Evolutionary conservation across 2,113 vertebrate genomes (phyloP), one percentile per base, ranked within the genome.

Genomic region (Rana temporaria): DNA sequence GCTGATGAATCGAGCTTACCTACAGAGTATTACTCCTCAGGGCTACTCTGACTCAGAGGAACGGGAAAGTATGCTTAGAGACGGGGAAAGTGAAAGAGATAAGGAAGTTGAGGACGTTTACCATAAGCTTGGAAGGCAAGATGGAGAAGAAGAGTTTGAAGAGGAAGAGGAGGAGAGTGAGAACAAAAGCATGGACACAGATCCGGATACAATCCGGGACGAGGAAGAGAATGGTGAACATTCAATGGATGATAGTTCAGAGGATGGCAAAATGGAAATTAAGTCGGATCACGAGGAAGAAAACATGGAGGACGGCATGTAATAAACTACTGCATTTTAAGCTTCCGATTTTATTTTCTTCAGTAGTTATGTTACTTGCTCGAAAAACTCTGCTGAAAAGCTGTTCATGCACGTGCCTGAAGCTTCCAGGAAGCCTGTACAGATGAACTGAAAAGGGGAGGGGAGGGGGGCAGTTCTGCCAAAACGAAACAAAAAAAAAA

Each of bases 261-360:
- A 99, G 93, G 98, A 99, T 88, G 97, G 97, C 89, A 99, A 99
- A 94, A 97, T 96, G 93, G 98, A 98, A 97, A 97, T 96, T 95
- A 99, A 99, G 96, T 99, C 97, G 93, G 97, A 99, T 93, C 97
- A 97, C 24, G 98, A 99, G 91, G 94, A 95, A 96, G 97, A 99
- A 93, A 92, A 92, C 89, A 95, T 95, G 95, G 97, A 98, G 94
- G 96, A 98, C 22, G 96, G 94, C 94, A 96, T 98, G 96, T 98
- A 97, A 97, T 93, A 92, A 93, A 94, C 92, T 93, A 92, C 93
- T 93, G 92, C 92, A 91, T 94, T 96, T 93, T 92, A 94, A 94
- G 95, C 95, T 94, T 95, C 95, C 93, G 95, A 89, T 91, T 93
- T 93, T 62, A n/a, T 67, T 92, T 92, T 90, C 93, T 93, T 89